phyloP scores from a whole-genome alignment of 2,797 vertebrate genomes.

The Notoglanidium macrostoma region DNA sequence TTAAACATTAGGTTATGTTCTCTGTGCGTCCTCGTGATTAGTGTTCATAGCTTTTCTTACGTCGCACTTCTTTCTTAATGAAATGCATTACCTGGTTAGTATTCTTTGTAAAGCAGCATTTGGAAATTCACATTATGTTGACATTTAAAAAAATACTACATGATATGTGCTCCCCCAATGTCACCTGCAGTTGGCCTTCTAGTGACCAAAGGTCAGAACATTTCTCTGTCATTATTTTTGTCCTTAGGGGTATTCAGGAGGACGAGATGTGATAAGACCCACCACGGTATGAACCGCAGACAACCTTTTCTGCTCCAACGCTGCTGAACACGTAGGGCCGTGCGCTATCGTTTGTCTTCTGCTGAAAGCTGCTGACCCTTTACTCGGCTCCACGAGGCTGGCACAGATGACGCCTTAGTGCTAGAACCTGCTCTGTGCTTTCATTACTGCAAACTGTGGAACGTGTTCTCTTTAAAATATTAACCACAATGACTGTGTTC shows the following conservation, averaged over 20 bases:
- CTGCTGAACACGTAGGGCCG: slow-evolving; percentile 34
- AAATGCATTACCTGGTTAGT: neutral
- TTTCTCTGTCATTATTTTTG: slow-evolving; percentile 65
- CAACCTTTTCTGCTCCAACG: slow-evolving; percentile 30
- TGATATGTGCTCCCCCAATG: neutral
- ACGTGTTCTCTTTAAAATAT: slow-evolving; percentile 59
- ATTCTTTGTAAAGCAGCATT: no score
- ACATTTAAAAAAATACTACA: neutral
- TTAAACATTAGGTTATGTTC: neutral
- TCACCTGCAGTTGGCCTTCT: slow-evolving; percentile 30
- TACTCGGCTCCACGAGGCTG: slow-evolving; percentile 27
- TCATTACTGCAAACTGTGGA: slow-evolving; percentile 28
- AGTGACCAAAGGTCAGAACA: slow-evolving; percentile 65
- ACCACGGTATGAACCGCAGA: slow-evolving; percentile 4
- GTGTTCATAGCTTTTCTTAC: no score
- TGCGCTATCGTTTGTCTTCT: slow-evolving; percentile 61
- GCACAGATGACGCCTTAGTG: slow-evolving; percentile 2
- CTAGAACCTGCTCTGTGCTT: slow-evolving; percentile 28
- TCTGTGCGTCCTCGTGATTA: no score
- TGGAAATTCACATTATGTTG: neutral
- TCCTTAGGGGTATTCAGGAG: slow-evolving; percentile 32
- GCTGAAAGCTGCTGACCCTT: slow-evolving; percentile 52
- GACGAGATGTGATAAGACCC: slow-evolving; percentile 21
- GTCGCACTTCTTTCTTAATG: neutral
- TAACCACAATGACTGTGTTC: slow-evolving; percentile 58